A percentile compares a stretch with the other conserved stretches of the same genome.
These are phyloP conservation scores for Diploptera punctata DNA, from an alignment of 2,888 invertebrate genomes.

Conservation along the genomic window DNA sequence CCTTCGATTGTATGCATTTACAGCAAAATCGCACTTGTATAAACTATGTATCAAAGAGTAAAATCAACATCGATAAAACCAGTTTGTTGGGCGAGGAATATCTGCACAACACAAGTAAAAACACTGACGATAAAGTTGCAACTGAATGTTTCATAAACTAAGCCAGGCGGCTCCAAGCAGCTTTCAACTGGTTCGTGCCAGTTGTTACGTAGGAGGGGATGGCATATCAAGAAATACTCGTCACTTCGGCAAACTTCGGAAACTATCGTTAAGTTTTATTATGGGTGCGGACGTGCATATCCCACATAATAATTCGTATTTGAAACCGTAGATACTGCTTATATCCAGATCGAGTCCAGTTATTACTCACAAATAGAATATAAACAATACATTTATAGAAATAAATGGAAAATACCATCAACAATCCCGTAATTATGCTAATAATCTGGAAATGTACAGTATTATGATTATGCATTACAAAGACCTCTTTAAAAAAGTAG, in stretches of 20 bases:
- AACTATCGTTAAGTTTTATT: not conserved
- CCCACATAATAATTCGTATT: not conserved
- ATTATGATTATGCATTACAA: no score
- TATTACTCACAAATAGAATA: no score
- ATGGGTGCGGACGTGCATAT: constrained; percentile 24
- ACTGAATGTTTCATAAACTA: not conserved
- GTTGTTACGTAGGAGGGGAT: constrained; percentile 10
- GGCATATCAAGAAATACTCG: not conserved
- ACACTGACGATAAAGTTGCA: not conserved
- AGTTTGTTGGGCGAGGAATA: no score
- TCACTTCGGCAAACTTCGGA: not conserved
- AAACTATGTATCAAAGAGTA: not conserved
- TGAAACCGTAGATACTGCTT: not conserved
- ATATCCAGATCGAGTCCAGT: not conserved
- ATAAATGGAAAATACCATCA: no score
- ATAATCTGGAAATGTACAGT: no score
- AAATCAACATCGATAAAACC: not conserved
- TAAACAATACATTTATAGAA: no score
- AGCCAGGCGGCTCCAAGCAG: constrained; percentile 7
- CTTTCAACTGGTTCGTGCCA: constrained; percentile 38
- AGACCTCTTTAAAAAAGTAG: no score
- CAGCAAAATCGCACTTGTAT: not conserved
- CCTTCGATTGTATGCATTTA: constrained; percentile 3
- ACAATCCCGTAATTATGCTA: no score
- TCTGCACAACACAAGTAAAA: not conserved